Conservation (phyloP, 2,113 vertebrate genomes). For the Gymnogyps californianus region DNA sequence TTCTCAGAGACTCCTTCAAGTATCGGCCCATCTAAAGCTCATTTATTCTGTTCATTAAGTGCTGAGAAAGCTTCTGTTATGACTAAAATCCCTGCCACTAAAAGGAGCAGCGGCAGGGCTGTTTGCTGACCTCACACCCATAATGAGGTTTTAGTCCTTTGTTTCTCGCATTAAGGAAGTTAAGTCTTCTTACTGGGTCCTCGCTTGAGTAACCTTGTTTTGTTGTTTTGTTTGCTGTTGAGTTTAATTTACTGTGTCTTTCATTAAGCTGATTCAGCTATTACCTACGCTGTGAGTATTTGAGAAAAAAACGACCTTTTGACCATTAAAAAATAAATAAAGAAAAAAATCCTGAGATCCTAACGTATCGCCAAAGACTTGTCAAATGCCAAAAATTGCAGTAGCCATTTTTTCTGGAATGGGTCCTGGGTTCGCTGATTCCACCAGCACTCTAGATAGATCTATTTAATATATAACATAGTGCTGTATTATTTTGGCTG, state of each 20-base stretch:
- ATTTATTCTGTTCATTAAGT: background rate
- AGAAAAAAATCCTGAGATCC: background rate
- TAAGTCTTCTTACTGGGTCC: background rate
- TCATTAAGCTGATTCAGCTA: background rate
- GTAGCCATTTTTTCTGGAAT: background rate
- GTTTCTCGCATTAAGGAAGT: background rate
- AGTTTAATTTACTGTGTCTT: background rate
- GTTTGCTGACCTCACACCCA: background rate
- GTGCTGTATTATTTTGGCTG: background rate
- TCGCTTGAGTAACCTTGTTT: background rate
- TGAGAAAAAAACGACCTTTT: background rate
- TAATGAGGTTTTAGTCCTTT: background rate
- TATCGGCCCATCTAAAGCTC: background rate
- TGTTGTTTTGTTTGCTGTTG: background rate
- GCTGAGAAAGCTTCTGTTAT: background rate
- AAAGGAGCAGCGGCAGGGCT: background rate
- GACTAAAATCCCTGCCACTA: background rate
- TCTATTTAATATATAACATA: background rate
- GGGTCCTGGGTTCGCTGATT: background rate
- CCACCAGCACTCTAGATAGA: background rate
- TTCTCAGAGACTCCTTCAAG: background rate
- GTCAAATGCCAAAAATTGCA: background rate
- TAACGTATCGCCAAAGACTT: accelerated
- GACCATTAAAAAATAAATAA: background rate
- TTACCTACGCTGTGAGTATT: background rate